Conservation (phyloP, 1,140 invertebrate genomes). For the Hycleus phaleratus region DNA sequence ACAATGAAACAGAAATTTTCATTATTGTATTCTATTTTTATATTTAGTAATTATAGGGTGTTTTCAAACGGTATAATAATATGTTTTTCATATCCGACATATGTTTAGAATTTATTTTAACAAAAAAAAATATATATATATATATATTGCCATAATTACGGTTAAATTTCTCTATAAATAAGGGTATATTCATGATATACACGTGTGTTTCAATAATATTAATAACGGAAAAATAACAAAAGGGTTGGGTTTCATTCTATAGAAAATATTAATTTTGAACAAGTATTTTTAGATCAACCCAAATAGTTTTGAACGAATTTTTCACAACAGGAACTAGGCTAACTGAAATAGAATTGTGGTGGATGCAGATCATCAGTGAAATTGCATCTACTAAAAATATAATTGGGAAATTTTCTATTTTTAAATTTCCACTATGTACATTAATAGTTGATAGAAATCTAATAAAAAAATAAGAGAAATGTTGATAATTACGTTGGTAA, state of each 20-base stretch:
- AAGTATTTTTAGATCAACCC: conserved; percentile 10
- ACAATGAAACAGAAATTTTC: too few relatives aligned
- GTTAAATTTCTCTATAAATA: neutral
- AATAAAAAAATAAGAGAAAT: too few relatives aligned
- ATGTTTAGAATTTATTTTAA: too few relatives aligned
- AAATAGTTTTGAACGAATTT: conserved; percentile 5
- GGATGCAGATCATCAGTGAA: too few relatives aligned
- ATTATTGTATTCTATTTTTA: neutral
- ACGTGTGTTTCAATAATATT: neutral
- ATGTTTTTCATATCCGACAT: neutral
- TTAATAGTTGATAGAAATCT: too few relatives aligned
- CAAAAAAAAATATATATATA: too few relatives aligned
- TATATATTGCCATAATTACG: conserved; percentile 1
- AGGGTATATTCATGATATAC: neutral
- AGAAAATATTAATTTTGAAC: neutral
- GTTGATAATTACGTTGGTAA: too few relatives aligned
- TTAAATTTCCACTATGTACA: too few relatives aligned
- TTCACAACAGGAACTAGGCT: conserved; percentile 10
- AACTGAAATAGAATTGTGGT: conserved; percentile 11
- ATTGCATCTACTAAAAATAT: too few relatives aligned
- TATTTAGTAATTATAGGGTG: conserved; percentile 3
- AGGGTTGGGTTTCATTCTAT: neutral
- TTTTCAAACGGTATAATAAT: neutral
- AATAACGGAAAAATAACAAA: neutral
- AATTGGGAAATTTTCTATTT: too few relatives aligned